phyloP scores from a whole-genome alignment of 2,888 invertebrate species.

The Andrena marginata region DNA sequence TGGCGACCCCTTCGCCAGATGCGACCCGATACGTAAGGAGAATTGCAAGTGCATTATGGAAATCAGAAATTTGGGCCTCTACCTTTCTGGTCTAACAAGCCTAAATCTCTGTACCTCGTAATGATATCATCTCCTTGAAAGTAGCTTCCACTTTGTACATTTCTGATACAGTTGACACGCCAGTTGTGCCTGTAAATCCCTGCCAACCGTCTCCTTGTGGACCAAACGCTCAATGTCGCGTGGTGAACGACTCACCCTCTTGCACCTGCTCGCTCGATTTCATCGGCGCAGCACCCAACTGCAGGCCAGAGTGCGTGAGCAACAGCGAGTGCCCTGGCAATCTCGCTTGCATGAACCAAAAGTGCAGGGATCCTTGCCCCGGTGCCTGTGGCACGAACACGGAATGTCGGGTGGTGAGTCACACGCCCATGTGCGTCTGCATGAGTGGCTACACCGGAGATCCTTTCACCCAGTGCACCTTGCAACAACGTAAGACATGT shows the following conservation, averaged over 20 bases:
- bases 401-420: slow-evolving; percentile 85
- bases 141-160: background rate
- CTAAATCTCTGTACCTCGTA: background rate
- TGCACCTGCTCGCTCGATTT: slow-evolving; percentile 89
- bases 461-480: slow-evolving; percentile 90
- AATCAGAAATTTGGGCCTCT: background rate
- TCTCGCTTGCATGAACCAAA: slow-evolving; percentile 85
- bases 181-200: slow-evolving; percentile 79
- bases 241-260: slow-evolving; percentile 87
- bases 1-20: slow-evolving; percentile 93
- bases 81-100: background rate
- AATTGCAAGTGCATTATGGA: background rate
- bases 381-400: slow-evolving; percentile 85
- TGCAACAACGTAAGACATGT: slow-evolving; percentile 76
- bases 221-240: slow-evolving; percentile 90
- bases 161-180: slow-evolving; percentile 37
- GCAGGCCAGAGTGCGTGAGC: slow-evolving; percentile 86
- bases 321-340: slow-evolving; percentile 85
- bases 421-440: slow-evolving; percentile 87
- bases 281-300: slow-evolving; percentile 91
- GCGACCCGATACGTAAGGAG: slow-evolving; percentile 84
- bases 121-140: no score
- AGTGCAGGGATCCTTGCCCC: slow-evolving; percentile 87
- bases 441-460: slow-evolving; percentile 87
- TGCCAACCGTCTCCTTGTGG: slow-evolving; percentile 90